Evolutionary conservation across 2,113 vertebrate species (phyloP).

Genomic region (Myiopsitta monachus): DNA sequence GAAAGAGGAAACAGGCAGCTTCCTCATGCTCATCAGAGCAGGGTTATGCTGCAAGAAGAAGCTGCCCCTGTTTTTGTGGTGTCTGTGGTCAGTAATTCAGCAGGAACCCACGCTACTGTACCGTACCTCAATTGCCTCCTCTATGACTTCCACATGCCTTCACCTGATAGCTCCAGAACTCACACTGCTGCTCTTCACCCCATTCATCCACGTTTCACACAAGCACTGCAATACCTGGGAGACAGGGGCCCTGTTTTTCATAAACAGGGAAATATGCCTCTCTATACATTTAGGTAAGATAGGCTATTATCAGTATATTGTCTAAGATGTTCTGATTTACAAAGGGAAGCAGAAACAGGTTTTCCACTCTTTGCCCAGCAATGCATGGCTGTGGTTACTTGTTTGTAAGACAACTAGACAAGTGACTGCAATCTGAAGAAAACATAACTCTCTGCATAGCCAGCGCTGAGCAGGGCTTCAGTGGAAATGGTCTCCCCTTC

Average conservation of each 20-base stretch:
- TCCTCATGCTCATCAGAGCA: not conserved
- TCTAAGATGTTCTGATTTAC: not conserved
- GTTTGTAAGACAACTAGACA: not conserved
- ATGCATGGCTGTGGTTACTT: not conserved
- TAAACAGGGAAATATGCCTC: not conserved
- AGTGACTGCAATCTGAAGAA: not conserved
- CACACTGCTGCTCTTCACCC: not conserved
- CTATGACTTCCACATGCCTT: not conserved
- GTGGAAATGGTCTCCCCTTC: fast-evolving
- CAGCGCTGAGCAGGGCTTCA: not conserved
- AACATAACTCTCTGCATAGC: not conserved
- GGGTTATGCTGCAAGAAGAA: not conserved
- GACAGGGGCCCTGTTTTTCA: not conserved
- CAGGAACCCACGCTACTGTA: not conserved
- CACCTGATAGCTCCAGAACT: not conserved
- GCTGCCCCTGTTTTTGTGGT: not conserved
- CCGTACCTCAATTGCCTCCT: not conserved
- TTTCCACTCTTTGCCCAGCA: not conserved
- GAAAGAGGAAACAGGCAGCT: not conserved
- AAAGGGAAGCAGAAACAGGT: not conserved
- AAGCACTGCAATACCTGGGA: not conserved
- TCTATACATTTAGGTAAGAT: not conserved
- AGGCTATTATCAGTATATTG: not conserved
- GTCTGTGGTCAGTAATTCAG: not conserved
- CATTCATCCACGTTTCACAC: not conserved